Percentiles rank a stretch among this genome's conserved stretches.
Evolutionary conservation across 2,113 vertebrate genomes (phyloP).

Genomic region (Rhinolophus ferrumequinum): DNA sequence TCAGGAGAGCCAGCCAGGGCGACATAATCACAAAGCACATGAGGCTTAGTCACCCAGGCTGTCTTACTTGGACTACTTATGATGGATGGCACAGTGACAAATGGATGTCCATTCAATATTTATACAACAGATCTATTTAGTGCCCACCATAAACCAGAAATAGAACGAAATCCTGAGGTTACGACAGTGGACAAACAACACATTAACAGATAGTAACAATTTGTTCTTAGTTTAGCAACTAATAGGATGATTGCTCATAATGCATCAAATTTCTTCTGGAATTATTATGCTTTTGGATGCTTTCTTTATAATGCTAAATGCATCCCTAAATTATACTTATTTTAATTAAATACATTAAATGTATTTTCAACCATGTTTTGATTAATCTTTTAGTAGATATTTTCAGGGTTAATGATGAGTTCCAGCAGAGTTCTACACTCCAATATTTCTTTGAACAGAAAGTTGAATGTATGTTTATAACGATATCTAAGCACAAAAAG

Average conservation of each 20-base stretch:
- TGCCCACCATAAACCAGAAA: not conserved
- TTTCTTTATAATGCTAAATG: not conserved
- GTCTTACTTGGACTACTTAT: not conserved
- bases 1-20: not conserved
- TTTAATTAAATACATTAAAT: slow-evolving; percentile 4
- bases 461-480: not conserved
- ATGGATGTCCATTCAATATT: not conserved
- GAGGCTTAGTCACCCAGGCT: not conserved
- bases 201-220: not conserved
- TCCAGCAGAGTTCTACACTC: not conserved
- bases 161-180: not conserved
- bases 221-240: not conserved
- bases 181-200: not conserved
- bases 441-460: not conserved
- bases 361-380: not conserved
- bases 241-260: not conserved
- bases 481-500: not conserved
- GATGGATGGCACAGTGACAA: not conserved
- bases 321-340: not conserved
- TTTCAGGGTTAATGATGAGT: not conserved
- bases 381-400: not conserved
- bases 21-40: not conserved
- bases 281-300: not conserved
- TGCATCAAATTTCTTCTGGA: not conserved
- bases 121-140: not conserved